These are phyloP conservation scores for Macroglossus sobrinus DNA, from an alignment of 2,113 vertebrate species.

Conservation along the genomic window DNA sequence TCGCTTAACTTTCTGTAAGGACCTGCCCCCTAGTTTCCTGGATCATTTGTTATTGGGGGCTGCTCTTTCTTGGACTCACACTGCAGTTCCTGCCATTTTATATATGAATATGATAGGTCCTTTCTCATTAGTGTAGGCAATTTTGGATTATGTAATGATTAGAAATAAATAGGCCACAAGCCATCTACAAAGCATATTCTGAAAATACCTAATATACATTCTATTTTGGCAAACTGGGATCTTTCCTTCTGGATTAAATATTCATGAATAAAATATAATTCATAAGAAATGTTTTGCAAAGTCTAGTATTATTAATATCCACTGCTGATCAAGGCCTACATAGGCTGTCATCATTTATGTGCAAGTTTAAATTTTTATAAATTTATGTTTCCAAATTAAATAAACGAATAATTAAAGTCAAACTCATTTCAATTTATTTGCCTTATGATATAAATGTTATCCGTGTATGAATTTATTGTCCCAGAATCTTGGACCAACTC, in stretches of 20 bases:
- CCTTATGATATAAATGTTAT: background rate
- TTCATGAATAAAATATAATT: constrained; percentile 13
- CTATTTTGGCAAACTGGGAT: background rate
- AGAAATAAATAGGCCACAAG: constrained; percentile 6
- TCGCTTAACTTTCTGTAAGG: background rate
- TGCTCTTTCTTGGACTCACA: background rate
- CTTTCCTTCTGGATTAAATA: constrained; percentile 22
- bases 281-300: constrained; percentile 25
- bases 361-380: background rate
- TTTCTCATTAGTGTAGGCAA: constrained; percentile 18
- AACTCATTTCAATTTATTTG: constrained; percentile 41
- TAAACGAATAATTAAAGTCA: background rate
- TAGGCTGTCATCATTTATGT: background rate
- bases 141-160: constrained; percentile 23
- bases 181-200: background rate
- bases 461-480: background rate
- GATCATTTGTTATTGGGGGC: constrained; percentile 16
- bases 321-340: background rate
- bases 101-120: background rate
- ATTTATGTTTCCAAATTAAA: background rate
- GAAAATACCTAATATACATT: background rate
- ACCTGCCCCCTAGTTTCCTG: background rate
- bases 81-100: constrained; percentile 18
- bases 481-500: constrained; percentile 45
- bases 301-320: background rate